phyloP scores from a whole-genome alignment of 2,113 vertebrate genomes.

The Prolemur simus region DNA sequence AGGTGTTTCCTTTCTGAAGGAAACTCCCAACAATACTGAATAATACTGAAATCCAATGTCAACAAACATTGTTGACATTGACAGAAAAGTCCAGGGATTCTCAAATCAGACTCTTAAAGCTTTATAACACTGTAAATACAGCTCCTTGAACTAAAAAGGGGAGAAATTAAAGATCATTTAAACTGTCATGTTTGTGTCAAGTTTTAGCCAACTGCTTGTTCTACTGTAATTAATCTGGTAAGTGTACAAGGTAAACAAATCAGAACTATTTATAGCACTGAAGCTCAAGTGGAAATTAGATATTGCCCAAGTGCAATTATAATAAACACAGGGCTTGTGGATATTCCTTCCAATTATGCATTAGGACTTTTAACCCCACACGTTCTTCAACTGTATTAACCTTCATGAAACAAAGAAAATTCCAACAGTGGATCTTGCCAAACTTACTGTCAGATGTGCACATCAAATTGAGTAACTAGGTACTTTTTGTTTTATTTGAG shows the following conservation, averaged over 20 bases:
- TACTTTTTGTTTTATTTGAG: constrained; percentile 7
- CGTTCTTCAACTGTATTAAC: constrained; percentile 12
- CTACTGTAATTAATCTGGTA: constrained; percentile 67
- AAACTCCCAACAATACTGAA: constrained; percentile 34
- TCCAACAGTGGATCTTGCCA: background rate
- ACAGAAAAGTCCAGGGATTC: constrained; percentile 16
- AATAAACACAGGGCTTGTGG: constrained; percentile 60
- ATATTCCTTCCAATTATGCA: constrained; percentile 22
- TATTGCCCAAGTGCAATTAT: constrained; percentile 52
- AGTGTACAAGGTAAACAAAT: constrained; percentile 72
- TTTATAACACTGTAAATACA: constrained; percentile 20
- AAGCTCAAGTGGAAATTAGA: constrained; percentile 63
- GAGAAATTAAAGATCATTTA: constrained; percentile 66
- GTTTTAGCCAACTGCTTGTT: constrained; percentile 56
- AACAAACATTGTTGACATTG: background rate
- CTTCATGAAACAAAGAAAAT: constrained; percentile 19
- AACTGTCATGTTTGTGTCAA: constrained; percentile 63
- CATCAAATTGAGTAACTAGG: background rate
- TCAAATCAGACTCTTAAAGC: constrained; percentile 49
- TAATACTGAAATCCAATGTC: constrained; percentile 28
- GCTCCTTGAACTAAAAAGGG: constrained; percentile 35
- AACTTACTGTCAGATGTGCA: background rate
- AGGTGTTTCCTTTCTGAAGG: constrained; percentile 72
- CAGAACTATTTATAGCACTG: constrained; percentile 69
- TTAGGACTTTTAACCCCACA: constrained; percentile 5